phyloP scores from a whole-genome alignment of 2,797 vertebrate species.

The Philypnodon macrostomus region DNA sequence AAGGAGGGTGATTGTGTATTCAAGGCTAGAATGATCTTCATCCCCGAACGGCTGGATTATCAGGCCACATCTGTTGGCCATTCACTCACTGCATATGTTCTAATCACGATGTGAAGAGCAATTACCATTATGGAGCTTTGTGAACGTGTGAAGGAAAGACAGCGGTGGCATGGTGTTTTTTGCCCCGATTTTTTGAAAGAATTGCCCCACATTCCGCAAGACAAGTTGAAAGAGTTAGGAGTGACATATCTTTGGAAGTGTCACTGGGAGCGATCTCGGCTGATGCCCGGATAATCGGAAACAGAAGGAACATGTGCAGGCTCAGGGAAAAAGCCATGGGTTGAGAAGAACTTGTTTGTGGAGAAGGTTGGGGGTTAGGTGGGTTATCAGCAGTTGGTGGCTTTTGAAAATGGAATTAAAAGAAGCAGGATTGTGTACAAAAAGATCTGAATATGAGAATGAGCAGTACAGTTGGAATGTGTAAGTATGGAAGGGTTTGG shows the following conservation, averaged over 20 bases:
- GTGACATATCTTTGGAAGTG: constrained; percentile 75
- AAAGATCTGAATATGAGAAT: too few species aligned
- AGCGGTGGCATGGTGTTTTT: constrained; percentile 47
- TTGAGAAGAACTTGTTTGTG: constrained; percentile 1
- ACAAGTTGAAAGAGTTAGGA: constrained; percentile 61
- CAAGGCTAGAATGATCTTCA: constrained; percentile 57
- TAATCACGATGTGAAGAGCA: constrained; percentile 63
- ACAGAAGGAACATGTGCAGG: constrained; percentile 52
- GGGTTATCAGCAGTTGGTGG: not conserved
- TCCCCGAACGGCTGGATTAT: constrained; percentile 61
- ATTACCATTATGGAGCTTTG: constrained; percentile 69
- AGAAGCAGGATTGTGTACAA: too few species aligned
- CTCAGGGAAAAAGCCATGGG: constrained; percentile 16
- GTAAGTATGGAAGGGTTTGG: too few species aligned
- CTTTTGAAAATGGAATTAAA: too few species aligned
- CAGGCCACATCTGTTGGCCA: constrained; percentile 75
- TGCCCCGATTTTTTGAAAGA: constrained; percentile 31
- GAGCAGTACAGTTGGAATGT: too few species aligned
- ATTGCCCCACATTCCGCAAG: constrained; percentile 58
- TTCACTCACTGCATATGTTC: constrained; percentile 65
- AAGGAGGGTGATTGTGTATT: constrained; percentile 62
- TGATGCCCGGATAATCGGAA: constrained; percentile 70
- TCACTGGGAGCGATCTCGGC: constrained; percentile 54
- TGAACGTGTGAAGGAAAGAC: constrained; percentile 73
- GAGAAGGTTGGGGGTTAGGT: too few species aligned